Conservation (phyloP, 2,113 vertebrate species). For the Myocastor coypus region DNA sequence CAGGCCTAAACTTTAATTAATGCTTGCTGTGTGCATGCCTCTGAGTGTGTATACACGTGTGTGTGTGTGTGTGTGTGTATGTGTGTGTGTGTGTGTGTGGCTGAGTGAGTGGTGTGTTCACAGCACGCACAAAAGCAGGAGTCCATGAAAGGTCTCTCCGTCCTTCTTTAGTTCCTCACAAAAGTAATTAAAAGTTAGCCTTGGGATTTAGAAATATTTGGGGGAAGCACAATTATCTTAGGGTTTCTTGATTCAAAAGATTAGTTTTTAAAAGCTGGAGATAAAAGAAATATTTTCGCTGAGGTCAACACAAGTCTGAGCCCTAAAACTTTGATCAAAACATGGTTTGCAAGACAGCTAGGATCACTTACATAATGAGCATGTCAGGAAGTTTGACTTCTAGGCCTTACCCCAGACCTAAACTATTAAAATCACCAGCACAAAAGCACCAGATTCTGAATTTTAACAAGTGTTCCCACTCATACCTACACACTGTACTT, state of each 20-base stretch:
- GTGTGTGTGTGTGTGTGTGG: no score
- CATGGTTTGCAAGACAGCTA: not conserved
- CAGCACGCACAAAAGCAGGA: accelerated
- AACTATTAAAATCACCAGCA: no score
- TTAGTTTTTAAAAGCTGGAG: not conserved
- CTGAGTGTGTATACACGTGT: no score
- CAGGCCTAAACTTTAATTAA: not conserved
- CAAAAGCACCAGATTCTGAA: not conserved
- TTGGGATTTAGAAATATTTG: not conserved
- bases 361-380: not conserved
- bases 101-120: accelerated
- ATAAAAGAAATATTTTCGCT: not conserved
- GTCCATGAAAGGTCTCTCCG: not conserved
- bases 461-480: not conserved
- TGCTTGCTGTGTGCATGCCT: no score
- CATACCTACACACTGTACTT: not conserved
- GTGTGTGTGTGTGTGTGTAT: no score
- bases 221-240: not conserved
- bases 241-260: not conserved
- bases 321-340: not conserved
- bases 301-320: not conserved
- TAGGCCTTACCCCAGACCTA: no score
- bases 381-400: not conserved
- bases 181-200: not conserved
- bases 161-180: not conserved